phyloP scores from a whole-genome alignment of 2,113 vertebrate genomes.

The Amphiprion ocellaris region DNA sequence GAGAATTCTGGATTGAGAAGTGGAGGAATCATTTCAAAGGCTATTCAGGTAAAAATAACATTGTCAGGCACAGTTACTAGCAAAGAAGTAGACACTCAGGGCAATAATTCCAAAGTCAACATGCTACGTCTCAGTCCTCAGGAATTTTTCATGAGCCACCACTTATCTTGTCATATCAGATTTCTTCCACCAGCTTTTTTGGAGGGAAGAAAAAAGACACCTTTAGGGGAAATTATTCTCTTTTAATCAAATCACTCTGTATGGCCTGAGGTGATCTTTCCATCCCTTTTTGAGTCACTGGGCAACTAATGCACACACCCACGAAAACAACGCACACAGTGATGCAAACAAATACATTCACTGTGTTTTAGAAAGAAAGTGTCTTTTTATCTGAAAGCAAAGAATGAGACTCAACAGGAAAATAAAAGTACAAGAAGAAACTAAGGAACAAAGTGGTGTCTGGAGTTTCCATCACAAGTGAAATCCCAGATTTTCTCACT shows the following conservation, averaged over 20 bases:
- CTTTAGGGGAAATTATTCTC: conserved; percentile 84
- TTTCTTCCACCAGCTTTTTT: conserved; percentile 79
- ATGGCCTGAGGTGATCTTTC: conserved; percentile 72
- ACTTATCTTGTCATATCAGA: conserved; percentile 86
- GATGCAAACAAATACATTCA: conserved; percentile 29
- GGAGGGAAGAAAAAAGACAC: conserved; percentile 77
- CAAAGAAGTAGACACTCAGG: conserved; percentile 61
- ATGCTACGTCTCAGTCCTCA: conserved; percentile 76
- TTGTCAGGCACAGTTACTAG: conserved; percentile 72
- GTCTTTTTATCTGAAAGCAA: conserved; percentile 37
- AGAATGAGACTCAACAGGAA: conserved; percentile 56
- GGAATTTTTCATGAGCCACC: conserved; percentile 86
- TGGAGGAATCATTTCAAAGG: conserved; percentile 59
- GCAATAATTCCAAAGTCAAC: conserved; percentile 80
- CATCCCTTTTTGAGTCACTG: conserved; percentile 60
- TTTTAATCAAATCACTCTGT: conserved; percentile 81
- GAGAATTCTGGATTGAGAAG: conserved; percentile 41
- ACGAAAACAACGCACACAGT: not conserved
- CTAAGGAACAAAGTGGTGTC: conserved; percentile 64
- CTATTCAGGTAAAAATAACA: conserved; percentile 73
- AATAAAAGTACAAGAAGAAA: conserved; percentile 59
- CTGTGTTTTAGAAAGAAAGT: not conserved
- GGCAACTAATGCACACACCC: conserved; percentile 40
- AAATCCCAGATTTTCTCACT: conserved; percentile 79
- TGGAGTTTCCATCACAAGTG: conserved; percentile 80